Base-by-base conservation (phyloP, 2,888 invertebrate genomes). In the Elysia crispata region DNA sequence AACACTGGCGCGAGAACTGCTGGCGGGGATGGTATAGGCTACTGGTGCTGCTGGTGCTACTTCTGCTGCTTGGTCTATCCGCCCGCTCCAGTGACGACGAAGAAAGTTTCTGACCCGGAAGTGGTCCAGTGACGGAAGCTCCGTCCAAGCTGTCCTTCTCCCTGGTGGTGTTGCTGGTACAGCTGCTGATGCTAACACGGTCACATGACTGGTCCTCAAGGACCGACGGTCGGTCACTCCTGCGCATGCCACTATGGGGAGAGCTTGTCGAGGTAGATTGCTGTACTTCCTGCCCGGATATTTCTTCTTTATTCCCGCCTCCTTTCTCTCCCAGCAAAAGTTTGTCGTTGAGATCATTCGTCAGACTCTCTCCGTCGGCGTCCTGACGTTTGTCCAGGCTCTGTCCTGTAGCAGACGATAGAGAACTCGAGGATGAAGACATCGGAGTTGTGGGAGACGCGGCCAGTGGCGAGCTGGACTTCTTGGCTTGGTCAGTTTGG, bases 21-120 rank as follows among this genome's bases (percentile, higher is more conserved):
- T 41, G 41, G 5, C 41, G 41, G 41, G 41, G 41, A 41, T 41
- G 41, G 41, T 41, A 11, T 11, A 41, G 3, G 41, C 41, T 41
- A 41, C 41, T 41, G 41, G 41, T 41, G 11, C 41, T 41, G 11
- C 41, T 41, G 5, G 41, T 41, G 41, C 41, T 41, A 11, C 41
- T 41, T 41, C 41, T 66, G 5, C 23, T 25, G 72, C 77, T 77
- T n/a, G 77, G 77, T 0, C 77, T 69, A 25, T 77, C 77, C 30
- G 70, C 50, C 23, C 77, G 31, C 49, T 41, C 62, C 28, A n/a
- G n/a, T 1, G 67, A 1, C 1, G 23, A 30, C 15, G 54, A 13
- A 1, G 30, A 25, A 23, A 13, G 18, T 5, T n/a, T 23, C 18
- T 54, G 77, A 8, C 33, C 23, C 18, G 60, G 25, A 6, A 23